Conservation (phyloP, 2,888 invertebrate genomes). For the Xestobium rufovillosum region DNA sequence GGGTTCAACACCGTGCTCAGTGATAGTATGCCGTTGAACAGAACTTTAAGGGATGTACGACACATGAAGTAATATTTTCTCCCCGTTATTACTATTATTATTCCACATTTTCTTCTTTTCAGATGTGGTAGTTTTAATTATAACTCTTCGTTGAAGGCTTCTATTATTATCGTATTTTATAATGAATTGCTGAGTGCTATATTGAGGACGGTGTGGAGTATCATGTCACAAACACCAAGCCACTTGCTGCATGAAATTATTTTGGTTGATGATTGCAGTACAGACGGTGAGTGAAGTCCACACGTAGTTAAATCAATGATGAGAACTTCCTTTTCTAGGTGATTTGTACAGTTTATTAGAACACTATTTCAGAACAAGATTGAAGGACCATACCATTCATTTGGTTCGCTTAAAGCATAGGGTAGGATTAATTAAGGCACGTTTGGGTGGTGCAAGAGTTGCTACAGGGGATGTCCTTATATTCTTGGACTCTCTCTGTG, state of each 20-base stretch:
- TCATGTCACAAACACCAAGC: constrained; percentile 67
- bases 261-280: constrained; percentile 90
- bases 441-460: constrained; percentile 77
- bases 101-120: too few relatives aligned
- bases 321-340: constrained; percentile 44
- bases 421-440: constrained; percentile 83
- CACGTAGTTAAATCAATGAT: too few relatives aligned
- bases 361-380: constrained; percentile 67
- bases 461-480: constrained; percentile 75
- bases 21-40: constrained; percentile 77
- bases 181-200: constrained; percentile 72
- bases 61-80: constrained; percentile 42
- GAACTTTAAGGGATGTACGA: constrained; percentile 62
- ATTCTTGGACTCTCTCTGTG: constrained; percentile 90
- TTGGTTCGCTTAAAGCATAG: constrained; percentile 67
- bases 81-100: too few relatives aligned
- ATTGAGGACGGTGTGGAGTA: constrained; percentile 79
- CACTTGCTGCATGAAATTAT: constrained; percentile 82
- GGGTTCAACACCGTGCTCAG: constrained; percentile 86
- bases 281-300: too few relatives aligned
- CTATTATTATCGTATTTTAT: constrained; percentile 66
- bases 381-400: constrained; percentile 60
- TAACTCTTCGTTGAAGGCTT: constrained; percentile 58
- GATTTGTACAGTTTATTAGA: constrained; percentile 68
- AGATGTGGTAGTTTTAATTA: constrained; percentile 56